These are phyloP conservation scores for fruit fly (Drosophila melanogaster) DNA, from an alignment of 1,140 invertebrate species.

Conservation along the genomic window Release_6_plus_ISO1_MT NT_033777.3:15851501-15852000, in stretches of 20 bases:
- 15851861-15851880: conserved; percentile 65
- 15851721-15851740: too few relatives aligned
- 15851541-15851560: conserved; percentile 80
- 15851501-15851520: conserved; percentile 84
- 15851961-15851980: conserved; percentile 84
- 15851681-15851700: conserved; percentile 64
- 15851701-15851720: too few relatives aligned
- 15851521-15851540: conserved; percentile 82
- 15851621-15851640: conserved; percentile 81
- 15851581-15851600: conserved; percentile 72
- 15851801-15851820: conserved; percentile 88
- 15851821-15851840: conserved; percentile 88
- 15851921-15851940: conserved; percentile 83
- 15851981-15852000: conserved; percentile 18
- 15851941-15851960: conserved; percentile 80
- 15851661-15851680: conserved; percentile 79
- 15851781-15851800: conserved; percentile 86
- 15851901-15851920: conserved; percentile 84
- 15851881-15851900: conserved; percentile 79
- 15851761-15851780: conserved; percentile 85
- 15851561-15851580: conserved; percentile 77
- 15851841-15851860: conserved; percentile 84
- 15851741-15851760: conserved; percentile 83
- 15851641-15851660: conserved; percentile 83
- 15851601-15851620: conserved; percentile 80